Evolutionary conservation across 2,888 invertebrate species (phyloP), one percentile per base, ranked within the genome.

Genomic region (Ophioninae sp.): DNA sequence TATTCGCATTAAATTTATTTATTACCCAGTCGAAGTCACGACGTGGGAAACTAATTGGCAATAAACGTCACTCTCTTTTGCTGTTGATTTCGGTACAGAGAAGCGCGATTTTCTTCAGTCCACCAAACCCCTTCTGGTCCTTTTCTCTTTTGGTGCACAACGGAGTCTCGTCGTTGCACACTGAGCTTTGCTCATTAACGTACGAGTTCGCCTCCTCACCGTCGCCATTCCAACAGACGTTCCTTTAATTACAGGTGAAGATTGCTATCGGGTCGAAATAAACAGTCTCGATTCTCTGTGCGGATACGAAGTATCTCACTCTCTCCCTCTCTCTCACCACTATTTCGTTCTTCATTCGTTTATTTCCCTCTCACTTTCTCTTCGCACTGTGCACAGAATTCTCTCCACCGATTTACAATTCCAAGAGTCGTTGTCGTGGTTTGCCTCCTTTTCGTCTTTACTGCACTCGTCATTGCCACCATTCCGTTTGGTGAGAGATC

Each of bases 221-320:
- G 78, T 62, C 68, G 64, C 78, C 23, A 82, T 82, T 69, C 74
- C 56, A 50, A 75, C 61, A 59, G 67, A 59, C 61, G 59, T 68
- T 79, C 75, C 84, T 84, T 84, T 84, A 84, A 84, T 84, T 84
- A 79, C 81, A 81, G 84, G 81, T 81, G 84, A 84, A 84, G 84
- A 84, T 84, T 84, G 76, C 79, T 79, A 81, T 84, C 84, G 81
- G 72, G 79, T 81, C 72, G 79, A 81, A 84, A 81, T 84, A 81
- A 84, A 81, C 84, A 84, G 84, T 81, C 84, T 79, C 81, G 76
- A 84, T 79, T 79, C 57, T 76, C 72, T 50, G 73, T 20, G 74
- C 67, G 44, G 84, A 81, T 84, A 84, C 75, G 75, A n/a, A 37
- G 65, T 76, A 68, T 68, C 74, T 76, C 44, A 20, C 44, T 62